Evolutionary conservation across 2,888 invertebrate species (phyloP).

Genomic region (Pediacus dermestoides): DNA sequence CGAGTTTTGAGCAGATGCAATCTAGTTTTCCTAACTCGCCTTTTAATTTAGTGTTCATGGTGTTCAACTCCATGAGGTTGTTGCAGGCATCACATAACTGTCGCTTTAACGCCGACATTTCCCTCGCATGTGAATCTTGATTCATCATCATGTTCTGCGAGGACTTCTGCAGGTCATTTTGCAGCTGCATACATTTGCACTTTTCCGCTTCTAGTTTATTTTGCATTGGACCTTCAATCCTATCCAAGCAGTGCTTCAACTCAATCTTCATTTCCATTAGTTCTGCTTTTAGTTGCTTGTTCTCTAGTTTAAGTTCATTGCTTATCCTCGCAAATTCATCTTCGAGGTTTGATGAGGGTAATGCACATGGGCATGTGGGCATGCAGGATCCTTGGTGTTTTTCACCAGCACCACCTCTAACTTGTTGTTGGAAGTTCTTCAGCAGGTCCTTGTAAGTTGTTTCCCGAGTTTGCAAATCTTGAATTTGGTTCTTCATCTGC

Average conservation of each 20-base stretch:
- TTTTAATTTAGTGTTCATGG: conserved; percentile 37
- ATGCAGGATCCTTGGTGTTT: conserved; percentile 7
- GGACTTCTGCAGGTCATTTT: conserved; percentile 36
- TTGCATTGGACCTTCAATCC: conserved; percentile 43
- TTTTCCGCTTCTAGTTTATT: conserved; percentile 33
- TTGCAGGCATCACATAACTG: conserved; percentile 38
- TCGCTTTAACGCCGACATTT: conserved; percentile 38
- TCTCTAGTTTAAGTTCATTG: conserved; percentile 38
- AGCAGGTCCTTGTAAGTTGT: conserved; percentile 57
- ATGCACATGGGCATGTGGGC: not conserved
- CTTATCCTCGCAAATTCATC: conserved; percentile 30
- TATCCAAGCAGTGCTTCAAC: conserved; percentile 42
- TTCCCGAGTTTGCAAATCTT: conserved; percentile 62
- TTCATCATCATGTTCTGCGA: conserved; percentile 28
- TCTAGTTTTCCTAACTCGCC: conserved; percentile 35
- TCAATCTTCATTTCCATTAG: conserved; percentile 42
- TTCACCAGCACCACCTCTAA: no score
- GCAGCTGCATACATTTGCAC: conserved; percentile 36
- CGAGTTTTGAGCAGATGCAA: conserved; percentile 38
- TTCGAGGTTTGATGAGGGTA: conserved; percentile 11
- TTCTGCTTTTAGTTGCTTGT: conserved; percentile 39
- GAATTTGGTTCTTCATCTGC: conserved; percentile 59
- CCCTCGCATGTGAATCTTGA: conserved; percentile 30
- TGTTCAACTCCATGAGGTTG: conserved; percentile 37
- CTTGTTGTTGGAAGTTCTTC: conserved; percentile 15